Evolutionary conservation across 2,888 invertebrate species (phyloP).

Genomic region (Odontocolon sp.): DNA sequence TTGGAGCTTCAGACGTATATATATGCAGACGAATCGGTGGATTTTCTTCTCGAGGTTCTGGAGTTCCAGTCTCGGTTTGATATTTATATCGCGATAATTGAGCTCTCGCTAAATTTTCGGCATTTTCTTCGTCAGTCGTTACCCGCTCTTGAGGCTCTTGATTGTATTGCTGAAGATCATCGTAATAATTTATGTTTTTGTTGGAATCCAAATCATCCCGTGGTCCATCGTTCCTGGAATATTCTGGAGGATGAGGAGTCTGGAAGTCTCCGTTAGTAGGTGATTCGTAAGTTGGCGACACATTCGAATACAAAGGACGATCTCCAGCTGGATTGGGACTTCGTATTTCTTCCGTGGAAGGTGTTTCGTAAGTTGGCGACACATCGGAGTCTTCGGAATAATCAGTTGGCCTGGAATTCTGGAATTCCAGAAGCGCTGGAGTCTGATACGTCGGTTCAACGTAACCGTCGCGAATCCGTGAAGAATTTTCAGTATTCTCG

Average conservation of each 20-base stretch:
- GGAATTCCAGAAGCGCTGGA: slow-evolving; percentile 7
- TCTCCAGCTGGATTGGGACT: not conserved
- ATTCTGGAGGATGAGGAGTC: not conserved
- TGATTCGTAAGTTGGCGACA: slow-evolving; percentile 28
- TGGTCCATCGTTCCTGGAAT: not conserved
- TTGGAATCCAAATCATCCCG: not conserved
- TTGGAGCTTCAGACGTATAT: not conserved
- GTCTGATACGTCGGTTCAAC: slow-evolving; percentile 36
- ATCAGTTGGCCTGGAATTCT: not conserved
- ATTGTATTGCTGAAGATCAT: not conserved
- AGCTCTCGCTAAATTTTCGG: not conserved
- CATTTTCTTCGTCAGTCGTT: too few relatives aligned
- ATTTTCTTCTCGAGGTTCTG: not conserved
- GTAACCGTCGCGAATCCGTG: slow-evolving; percentile 9
- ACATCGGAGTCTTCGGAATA: not conserved
- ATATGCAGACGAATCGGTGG: not conserved
- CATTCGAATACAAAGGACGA: not conserved
- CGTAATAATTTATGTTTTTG: not conserved
- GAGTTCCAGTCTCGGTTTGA: not conserved
- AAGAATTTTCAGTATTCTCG: slow-evolving; percentile 12
- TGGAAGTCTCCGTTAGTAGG: not conserved
- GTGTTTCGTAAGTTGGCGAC: slow-evolving; percentile 7
- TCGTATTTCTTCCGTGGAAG: not conserved
- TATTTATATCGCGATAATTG: not conserved
- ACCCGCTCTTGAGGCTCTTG: not conserved